Evolutionary conservation across 2,113 vertebrate genomes (phyloP).

Genomic region (Oreocharis arfaki): DNA sequence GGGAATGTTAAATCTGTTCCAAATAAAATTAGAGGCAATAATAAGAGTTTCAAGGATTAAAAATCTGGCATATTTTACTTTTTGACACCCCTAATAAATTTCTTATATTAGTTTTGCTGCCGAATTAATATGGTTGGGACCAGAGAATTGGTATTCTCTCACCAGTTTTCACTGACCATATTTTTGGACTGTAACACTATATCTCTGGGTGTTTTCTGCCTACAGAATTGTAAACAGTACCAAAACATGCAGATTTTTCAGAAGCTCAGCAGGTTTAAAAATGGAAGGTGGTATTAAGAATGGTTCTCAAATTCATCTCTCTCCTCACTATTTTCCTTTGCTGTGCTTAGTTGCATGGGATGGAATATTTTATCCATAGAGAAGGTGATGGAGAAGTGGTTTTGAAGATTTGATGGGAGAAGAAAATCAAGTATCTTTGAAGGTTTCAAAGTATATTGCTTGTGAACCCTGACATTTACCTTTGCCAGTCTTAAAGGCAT

Average conservation of each 20-base stretch:
- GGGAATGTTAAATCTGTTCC: not conserved
- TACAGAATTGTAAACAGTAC: not conserved
- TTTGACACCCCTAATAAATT: not conserved
- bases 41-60: not conserved
- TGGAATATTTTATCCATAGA: not conserved
- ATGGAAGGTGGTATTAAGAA: not conserved
- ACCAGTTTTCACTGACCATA: not conserved
- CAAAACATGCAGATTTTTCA: not conserved
- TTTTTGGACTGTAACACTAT: rapidly evolving
- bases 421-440: not conserved
- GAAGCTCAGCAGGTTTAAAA: not conserved
- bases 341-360: not conserved
- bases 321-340: not conserved
- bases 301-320: not conserved
- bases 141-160: not conserved
- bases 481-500: not conserved
- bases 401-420: not conserved
- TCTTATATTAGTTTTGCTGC: not conserved
- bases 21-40: not conserved
- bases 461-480: not conserved
- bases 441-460: not conserved
- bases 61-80: not conserved
- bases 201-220: not conserved
- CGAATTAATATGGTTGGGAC: not conserved
- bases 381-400: not conserved